phyloP scores from a whole-genome alignment of 2,113 vertebrate genomes.

The Daubentonia madagascariensis region DNA sequence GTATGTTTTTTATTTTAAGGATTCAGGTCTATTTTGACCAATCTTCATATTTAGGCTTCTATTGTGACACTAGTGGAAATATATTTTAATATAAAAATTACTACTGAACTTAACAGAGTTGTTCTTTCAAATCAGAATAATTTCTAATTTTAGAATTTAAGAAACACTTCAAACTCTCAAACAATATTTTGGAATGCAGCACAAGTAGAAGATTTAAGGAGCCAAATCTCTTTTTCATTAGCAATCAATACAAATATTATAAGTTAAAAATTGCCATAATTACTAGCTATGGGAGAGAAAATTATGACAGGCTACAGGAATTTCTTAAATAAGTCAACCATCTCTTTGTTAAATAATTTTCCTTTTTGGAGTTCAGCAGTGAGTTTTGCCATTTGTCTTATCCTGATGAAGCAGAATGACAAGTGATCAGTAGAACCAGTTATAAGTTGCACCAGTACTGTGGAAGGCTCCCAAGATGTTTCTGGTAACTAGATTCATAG shows the following conservation, averaged over 20 bases:
- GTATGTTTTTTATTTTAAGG: neutral
- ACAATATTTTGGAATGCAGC: constrained; percentile 24
- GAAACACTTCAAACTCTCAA: neutral
- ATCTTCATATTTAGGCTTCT: constrained; percentile 44
- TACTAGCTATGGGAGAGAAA: constrained; percentile 51
- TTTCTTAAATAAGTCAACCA: constrained; percentile 55
- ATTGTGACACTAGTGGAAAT: constrained; percentile 15
- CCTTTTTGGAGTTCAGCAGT: neutral
- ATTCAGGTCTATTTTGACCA: constrained; percentile 47
- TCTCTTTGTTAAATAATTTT: constrained; percentile 23
- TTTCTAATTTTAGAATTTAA: constrained; percentile 37
- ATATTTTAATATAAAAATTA: neutral
- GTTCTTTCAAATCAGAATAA: neutral
- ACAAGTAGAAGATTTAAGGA: constrained; percentile 22
- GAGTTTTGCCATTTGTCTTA: neutral
- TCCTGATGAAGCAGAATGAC: neutral
- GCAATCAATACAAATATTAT: constrained; percentile 54
- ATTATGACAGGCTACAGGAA: constrained; percentile 41
- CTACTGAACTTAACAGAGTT: constrained; percentile 49
- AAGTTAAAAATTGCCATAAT: constrained; percentile 54
- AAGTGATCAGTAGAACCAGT: neutral
- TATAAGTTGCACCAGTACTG: neutral
- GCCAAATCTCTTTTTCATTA: constrained; percentile 61
- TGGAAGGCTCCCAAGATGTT: constrained; percentile 65
- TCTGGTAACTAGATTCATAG: constrained; percentile 61